A percentile compares a stretch with the other conserved stretches of the same genome.
Evolutionary conservation across 2,888 invertebrate genomes (phyloP).

Genomic region (Mermis nigrescens): DNA sequence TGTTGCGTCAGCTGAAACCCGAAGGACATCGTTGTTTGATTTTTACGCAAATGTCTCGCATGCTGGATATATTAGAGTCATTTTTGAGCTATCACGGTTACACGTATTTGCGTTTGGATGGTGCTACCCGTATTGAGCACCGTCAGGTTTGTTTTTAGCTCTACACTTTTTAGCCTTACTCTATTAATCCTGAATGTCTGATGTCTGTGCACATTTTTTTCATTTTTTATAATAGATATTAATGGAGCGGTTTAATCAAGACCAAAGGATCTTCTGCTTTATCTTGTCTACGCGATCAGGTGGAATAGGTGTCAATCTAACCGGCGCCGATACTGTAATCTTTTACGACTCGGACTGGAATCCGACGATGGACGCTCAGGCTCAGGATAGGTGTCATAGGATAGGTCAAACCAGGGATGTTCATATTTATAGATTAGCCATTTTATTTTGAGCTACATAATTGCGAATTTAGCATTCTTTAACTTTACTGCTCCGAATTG

Average conservation of each 20-base stretch:
- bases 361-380: conserved; percentile 96
- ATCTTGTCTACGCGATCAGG: conserved; percentile 92
- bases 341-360: conserved; percentile 99
- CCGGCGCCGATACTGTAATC: conserved; percentile 94
- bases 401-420: conserved; percentile 98
- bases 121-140: conserved; percentile 80
- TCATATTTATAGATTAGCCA: conserved; percentile 59
- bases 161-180: too few relatives aligned
- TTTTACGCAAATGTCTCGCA: conserved; percentile 98
- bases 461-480: too few relatives aligned
- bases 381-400: conserved; percentile 66
- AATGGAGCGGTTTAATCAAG: conserved; percentile 92
- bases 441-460: too few relatives aligned
- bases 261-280: conserved; percentile 81
- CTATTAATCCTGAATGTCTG: too few relatives aligned
- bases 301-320: conserved; percentile 90
- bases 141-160: too few relatives aligned
- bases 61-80: conserved; percentile 90
- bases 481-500: too few relatives aligned
- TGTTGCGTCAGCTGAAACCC: conserved; percentile 60
- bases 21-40: conserved; percentile 76
- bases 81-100: conserved; percentile 92
- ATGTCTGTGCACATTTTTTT: conserved; percentile 6
- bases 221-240: conserved; percentile 42
- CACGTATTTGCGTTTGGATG: conserved; percentile 83